These are phyloP conservation scores for Julus scanicus DNA, from an alignment of 2,888 invertebrate genomes.

Conservation along the genomic window DNA sequence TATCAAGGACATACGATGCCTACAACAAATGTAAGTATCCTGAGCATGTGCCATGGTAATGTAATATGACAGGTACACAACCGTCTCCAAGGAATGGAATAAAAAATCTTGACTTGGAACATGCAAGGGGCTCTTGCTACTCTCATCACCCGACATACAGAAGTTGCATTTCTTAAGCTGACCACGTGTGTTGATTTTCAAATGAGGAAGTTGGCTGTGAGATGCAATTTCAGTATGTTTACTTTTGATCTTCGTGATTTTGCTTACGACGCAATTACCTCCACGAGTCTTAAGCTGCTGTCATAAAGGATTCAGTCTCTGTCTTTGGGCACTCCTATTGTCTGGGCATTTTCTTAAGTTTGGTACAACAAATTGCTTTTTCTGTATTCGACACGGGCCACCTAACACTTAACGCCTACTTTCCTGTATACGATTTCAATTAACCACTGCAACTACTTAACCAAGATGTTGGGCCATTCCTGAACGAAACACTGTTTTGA, in stretches of 20 bases:
- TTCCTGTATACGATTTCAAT: too few relatives aligned
- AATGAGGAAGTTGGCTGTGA: not conserved
- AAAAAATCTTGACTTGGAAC: not conserved
- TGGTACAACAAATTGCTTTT: not conserved
- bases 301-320: not conserved
- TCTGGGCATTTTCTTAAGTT: not conserved
- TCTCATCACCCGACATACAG: not conserved
- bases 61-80: not conserved
- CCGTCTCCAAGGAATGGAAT: not conserved
- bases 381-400: not conserved
- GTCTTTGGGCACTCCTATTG: not conserved
- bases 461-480: too few relatives aligned
- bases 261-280: conserved; percentile 28
- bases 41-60: not conserved
- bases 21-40: too few relatives aligned
- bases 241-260: conserved; percentile 1
- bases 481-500: too few relatives aligned
- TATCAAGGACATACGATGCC: too few relatives aligned
- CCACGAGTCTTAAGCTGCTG: not conserved
- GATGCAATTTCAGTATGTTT: conserved; percentile 39
- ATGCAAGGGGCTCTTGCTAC: not conserved
- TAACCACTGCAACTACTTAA: too few relatives aligned
- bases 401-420: not conserved
- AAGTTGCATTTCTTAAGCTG: not conserved
- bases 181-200: not conserved